Conservation (phyloP, 1,140 invertebrate species). For the Drosophila obscura region DNA sequence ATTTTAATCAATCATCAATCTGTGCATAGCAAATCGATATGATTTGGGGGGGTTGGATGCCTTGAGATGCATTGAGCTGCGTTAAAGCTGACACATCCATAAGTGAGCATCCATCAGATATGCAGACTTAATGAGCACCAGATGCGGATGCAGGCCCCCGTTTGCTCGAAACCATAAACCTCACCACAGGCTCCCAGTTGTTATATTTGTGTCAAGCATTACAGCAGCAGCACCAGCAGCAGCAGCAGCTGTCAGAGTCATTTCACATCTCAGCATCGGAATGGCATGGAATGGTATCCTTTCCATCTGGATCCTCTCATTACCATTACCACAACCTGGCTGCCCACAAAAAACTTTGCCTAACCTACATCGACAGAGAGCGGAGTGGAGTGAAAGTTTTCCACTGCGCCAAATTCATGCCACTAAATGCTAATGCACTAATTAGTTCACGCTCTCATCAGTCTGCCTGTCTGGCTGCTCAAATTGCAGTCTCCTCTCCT, state of each 20-base stretch:
- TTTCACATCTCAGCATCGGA: slow-evolving; percentile 9
- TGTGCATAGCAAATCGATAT: slow-evolving; percentile 52
- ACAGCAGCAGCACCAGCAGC: slow-evolving; percentile 5
- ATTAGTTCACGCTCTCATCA: slow-evolving; percentile 66
- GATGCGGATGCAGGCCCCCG: slow-evolving; percentile 4
- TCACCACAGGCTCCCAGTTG: slow-evolving; percentile 30
- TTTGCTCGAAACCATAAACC: slow-evolving; percentile 27
- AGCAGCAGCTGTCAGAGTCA: slow-evolving; percentile 13
- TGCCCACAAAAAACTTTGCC: slow-evolving; percentile 25
- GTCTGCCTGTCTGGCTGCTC: slow-evolving; percentile 38
- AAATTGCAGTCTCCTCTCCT: background rate
- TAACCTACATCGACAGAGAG: slow-evolving; percentile 51
- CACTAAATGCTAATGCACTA: slow-evolving; percentile 72
- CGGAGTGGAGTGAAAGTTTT: slow-evolving; percentile 50
- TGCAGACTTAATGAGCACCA: slow-evolving; percentile 61
- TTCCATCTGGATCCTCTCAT: slow-evolving; percentile 2
- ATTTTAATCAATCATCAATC: slow-evolving; percentile 69
- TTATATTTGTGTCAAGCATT: slow-evolving; percentile 53
- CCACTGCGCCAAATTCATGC: slow-evolving; percentile 35
- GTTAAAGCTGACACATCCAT: slow-evolving; percentile 48
- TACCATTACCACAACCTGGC: slow-evolving; percentile 6
- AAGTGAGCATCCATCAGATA: slow-evolving; percentile 35
- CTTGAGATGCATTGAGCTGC: slow-evolving; percentile 24
- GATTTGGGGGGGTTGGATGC: slow-evolving; percentile 1
- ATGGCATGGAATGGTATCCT: background rate